These are phyloP conservation scores for Clamator glandarius DNA, from an alignment of 2,797 vertebrate species.

Conservation along the genomic window DNA sequence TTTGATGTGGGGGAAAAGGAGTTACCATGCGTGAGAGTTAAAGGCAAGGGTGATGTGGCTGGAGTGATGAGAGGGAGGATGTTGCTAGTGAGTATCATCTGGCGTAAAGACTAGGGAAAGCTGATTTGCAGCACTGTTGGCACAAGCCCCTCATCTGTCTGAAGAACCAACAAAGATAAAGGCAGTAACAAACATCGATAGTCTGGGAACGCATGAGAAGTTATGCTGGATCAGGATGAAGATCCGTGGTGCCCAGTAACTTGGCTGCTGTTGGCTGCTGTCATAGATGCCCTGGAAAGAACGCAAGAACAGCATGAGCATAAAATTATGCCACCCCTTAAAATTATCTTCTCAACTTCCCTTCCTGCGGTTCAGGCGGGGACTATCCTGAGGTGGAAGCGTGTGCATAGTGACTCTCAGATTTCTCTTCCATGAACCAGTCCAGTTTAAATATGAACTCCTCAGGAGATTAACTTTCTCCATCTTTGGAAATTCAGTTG, in stretches of 20 bases:
- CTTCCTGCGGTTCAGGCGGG: background rate
- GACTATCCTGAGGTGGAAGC: background rate
- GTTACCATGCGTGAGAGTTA: background rate
- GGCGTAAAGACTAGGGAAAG: background rate
- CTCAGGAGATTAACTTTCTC: background rate
- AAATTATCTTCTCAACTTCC: background rate
- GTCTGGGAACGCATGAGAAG: background rate
- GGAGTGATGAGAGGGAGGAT: background rate
- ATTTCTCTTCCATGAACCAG: background rate
- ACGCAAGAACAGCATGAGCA: background rate
- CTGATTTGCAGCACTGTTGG: slow-evolving; percentile 17
- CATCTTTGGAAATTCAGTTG: background rate
- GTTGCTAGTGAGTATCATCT: slow-evolving; percentile 24
- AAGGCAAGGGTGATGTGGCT: slow-evolving; percentile 27
- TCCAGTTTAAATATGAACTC: background rate
- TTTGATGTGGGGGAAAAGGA: slow-evolving; percentile 17
- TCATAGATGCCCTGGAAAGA: background rate
- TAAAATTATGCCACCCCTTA: background rate
- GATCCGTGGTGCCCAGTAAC: background rate
- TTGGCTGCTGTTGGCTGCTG: background rate
- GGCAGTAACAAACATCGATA: background rate
- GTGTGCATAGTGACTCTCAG: background rate
- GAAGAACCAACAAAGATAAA: slow-evolving; percentile 9
- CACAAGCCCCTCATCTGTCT: background rate
- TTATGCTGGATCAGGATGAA: background rate